A percentile compares a stretch with the other conserved stretches of the same genome.
phyloP scores from a whole-genome alignment of 2,113 vertebrate genomes.

The Dinomys branickii region DNA sequence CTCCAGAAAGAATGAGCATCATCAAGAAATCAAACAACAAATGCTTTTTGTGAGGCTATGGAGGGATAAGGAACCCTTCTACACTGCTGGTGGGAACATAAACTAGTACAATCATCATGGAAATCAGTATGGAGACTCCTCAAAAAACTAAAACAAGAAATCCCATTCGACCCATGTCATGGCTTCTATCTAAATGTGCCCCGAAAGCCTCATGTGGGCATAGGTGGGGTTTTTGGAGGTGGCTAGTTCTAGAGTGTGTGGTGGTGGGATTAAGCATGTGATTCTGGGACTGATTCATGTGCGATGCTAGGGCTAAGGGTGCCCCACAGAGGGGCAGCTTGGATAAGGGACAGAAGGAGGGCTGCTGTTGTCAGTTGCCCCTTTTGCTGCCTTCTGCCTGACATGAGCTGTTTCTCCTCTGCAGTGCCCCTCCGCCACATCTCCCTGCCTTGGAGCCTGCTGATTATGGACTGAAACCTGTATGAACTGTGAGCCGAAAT shows the following conservation, averaged over 20 bases:
- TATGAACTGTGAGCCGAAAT: background rate
- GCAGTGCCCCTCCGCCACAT: background rate
- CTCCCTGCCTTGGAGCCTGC: background rate
- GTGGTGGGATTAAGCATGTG: too few species aligned
- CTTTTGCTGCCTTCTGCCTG: background rate
- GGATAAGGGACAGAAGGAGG: background rate
- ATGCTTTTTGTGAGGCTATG: background rate
- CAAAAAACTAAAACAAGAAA: background rate
- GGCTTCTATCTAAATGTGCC: too few species aligned
- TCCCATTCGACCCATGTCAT: background rate
- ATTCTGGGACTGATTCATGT: too few species aligned
- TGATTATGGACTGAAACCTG: background rate
- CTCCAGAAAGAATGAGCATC: too few species aligned
- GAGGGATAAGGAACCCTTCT: background rate
- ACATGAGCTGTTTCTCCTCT: background rate
- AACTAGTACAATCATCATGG: background rate
- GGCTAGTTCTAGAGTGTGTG: too few species aligned
- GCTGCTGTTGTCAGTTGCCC: background rate
- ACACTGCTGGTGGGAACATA: background rate
- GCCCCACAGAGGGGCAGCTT: background rate
- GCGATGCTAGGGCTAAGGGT: too few species aligned
- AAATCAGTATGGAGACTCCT: background rate
- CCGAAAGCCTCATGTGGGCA: too few species aligned
- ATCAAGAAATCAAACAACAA: background rate
- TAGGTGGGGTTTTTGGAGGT: too few species aligned